These are phyloP conservation scores for Trichopria drosophilae DNA, from an alignment of 2,888 invertebrate genomes.

Conservation along the genomic window DNA sequence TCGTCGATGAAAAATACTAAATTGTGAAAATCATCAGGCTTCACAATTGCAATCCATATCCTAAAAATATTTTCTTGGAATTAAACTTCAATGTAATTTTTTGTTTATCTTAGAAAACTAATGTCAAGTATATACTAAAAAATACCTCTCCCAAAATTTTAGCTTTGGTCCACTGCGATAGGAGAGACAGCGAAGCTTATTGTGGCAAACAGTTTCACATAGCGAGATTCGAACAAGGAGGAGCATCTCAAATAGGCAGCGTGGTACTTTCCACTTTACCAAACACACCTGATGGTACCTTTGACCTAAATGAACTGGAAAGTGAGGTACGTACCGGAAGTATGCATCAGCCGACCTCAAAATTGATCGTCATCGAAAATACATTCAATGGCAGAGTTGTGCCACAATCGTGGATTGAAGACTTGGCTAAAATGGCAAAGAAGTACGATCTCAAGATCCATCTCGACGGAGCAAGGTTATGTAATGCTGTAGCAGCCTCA, in stretches of 20 bases:
- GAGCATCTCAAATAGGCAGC: constrained; percentile 73
- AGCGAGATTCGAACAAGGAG: constrained; percentile 87
- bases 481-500: constrained; percentile 80
- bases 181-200: constrained; percentile 83
- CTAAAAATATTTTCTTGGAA: no score
- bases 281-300: constrained; percentile 84
- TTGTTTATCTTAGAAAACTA: no score
- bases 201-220: constrained; percentile 83
- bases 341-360: constrained; percentile 77
- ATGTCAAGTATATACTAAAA: no score
- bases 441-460: constrained; percentile 72
- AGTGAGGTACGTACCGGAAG: constrained; percentile 70
- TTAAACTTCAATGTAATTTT: no score
- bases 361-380: constrained; percentile 84
- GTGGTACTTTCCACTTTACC: constrained; percentile 72
- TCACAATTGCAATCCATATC: no score
- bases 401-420: constrained; percentile 77
- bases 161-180: constrained; percentile 89
- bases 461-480: constrained; percentile 90
- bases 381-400: constrained; percentile 89
- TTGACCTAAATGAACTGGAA: constrained; percentile 72
- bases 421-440: constrained; percentile 68
- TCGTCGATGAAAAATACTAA: no score
- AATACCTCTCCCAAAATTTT: no score
- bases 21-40: no score